phyloP scores from a whole-genome alignment of 92 coral and sea anemone genomes.

The Zoanthus gigantus region DNA sequence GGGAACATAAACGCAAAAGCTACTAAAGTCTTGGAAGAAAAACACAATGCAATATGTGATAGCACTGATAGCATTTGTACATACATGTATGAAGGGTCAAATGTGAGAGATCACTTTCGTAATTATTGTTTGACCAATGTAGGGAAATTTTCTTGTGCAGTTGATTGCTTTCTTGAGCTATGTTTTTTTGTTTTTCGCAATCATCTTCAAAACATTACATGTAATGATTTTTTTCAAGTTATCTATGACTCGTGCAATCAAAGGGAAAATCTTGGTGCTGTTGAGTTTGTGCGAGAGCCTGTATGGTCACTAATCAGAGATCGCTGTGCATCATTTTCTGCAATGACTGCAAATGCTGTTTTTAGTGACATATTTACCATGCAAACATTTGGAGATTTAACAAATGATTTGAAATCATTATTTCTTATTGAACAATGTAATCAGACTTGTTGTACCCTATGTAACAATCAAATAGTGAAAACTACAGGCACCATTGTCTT shows the following conservation, averaged over 20 bases:
- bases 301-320: conserved; percentile 64
- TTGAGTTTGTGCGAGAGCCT: conserved; percentile 65
- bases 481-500: conserved; percentile 64
- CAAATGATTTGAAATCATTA: conserved; percentile 58
- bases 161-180: conserved; percentile 73
- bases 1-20: conserved; percentile 35
- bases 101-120: conserved; percentile 54
- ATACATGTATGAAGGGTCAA: conserved; percentile 30
- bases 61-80: background rate
- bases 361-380: conserved; percentile 72
- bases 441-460: conserved; percentile 48
- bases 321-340: conserved; percentile 55
- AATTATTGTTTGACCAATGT: conserved; percentile 69
- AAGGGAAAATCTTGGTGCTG: conserved; percentile 56
- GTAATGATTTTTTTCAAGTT: conserved; percentile 65
- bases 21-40: conserved; percentile 5
- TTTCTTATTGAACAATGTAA: conserved; percentile 62
- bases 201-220: conserved; percentile 53
- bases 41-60: conserved; percentile 8
- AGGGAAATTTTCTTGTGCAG: conserved; percentile 78
- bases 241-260: conserved; percentile 51
- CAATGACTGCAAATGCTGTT: conserved; percentile 77
- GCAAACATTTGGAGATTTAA: conserved; percentile 61
- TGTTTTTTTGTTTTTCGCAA: conserved; percentile 50
- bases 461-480: conserved; percentile 64